A percentile compares a stretch with the other conserved stretches of the same genome.
phyloP scores from a whole-genome alignment of 64 coral and sea anemone genomes.

The Dendronephthya gigantea region DNA sequence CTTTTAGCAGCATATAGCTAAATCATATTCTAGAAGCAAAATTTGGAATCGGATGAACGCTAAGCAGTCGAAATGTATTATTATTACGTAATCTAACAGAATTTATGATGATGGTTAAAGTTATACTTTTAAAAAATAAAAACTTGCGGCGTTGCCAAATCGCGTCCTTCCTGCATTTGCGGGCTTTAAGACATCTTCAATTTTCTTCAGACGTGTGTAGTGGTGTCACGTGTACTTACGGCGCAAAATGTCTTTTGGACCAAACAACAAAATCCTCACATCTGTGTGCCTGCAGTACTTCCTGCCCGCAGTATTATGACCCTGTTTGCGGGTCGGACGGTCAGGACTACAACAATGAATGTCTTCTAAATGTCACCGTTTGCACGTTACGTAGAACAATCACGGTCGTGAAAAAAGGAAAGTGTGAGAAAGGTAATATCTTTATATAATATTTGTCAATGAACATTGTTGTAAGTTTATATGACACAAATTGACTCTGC shows the following conservation, averaged over 20 bases:
- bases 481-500: too few species aligned
- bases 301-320: background rate
- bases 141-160: too few species aligned
- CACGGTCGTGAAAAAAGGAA: background rate
- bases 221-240: background rate
- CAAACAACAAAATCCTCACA: background rate
- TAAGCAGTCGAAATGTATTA: too few species aligned
- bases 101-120: too few species aligned
- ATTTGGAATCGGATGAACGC: too few species aligned
- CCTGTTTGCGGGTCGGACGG: background rate
- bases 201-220: background rate
- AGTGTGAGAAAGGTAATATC: background rate
- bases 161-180: too few species aligned
- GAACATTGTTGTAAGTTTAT: too few species aligned
- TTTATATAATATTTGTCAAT: background rate
- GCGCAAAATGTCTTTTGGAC: background rate
- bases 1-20: too few species aligned
- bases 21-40: too few species aligned
- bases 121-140: too few species aligned
- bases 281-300: background rate
- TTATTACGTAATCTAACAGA: too few species aligned
- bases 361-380: background rate
- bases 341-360: background rate
- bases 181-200: background rate
- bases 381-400: background rate